A percentile compares a stretch with the other conserved stretches of the same genome.
phyloP scores from a whole-genome alignment of 2,888 invertebrate genomes.

The Scrobipalpa atriplicella region DNA sequence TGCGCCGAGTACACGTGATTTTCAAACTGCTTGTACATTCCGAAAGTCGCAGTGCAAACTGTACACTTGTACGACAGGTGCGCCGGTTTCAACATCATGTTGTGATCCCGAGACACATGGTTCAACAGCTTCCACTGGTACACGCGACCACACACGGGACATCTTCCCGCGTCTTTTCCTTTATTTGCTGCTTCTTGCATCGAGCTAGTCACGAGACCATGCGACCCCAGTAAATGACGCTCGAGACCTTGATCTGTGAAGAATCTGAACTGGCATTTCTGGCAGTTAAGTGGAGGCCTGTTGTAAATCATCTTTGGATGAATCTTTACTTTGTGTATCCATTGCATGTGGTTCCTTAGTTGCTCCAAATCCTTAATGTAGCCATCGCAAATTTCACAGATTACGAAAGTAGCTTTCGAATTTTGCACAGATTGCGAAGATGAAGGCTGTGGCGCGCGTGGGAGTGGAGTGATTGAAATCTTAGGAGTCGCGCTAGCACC shows the following conservation, averaged over 20 bases:
- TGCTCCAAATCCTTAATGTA: constrained; percentile 98
- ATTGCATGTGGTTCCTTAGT: constrained; percentile 97
- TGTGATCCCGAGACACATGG: constrained; percentile 96
- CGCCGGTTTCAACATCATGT: constrained; percentile 96
- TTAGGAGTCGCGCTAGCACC: constrained; percentile 88
- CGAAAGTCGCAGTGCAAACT: constrained; percentile 97
- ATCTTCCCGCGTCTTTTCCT: constrained; percentile 96
- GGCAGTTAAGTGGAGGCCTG: constrained; percentile 96
- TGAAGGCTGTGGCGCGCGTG: constrained; percentile 84
- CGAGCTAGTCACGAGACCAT: constrained; percentile 96
- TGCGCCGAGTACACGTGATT: constrained; percentile 97
- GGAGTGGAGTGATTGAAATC: constrained; percentile 95
- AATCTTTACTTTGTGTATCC: constrained; percentile 98
- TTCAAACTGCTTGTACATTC: constrained; percentile 98
- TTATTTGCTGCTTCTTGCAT: constrained; percentile 98
- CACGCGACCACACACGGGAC: constrained; percentile 97
- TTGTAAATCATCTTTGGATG: constrained; percentile 98
- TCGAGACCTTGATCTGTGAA: constrained; percentile 98
- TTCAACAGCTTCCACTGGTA: constrained; percentile 91
- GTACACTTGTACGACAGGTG: constrained; percentile 97
- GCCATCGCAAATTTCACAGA: constrained; percentile 98
- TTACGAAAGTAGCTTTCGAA: constrained; percentile 93
- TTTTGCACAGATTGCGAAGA: constrained; percentile 66
- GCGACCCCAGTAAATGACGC: constrained; percentile 96
- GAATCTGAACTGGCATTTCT: constrained; percentile 97